Evolutionary conservation across 2,113 vertebrate species (phyloP).

Genomic region (Grammomys surdaster): DNA sequence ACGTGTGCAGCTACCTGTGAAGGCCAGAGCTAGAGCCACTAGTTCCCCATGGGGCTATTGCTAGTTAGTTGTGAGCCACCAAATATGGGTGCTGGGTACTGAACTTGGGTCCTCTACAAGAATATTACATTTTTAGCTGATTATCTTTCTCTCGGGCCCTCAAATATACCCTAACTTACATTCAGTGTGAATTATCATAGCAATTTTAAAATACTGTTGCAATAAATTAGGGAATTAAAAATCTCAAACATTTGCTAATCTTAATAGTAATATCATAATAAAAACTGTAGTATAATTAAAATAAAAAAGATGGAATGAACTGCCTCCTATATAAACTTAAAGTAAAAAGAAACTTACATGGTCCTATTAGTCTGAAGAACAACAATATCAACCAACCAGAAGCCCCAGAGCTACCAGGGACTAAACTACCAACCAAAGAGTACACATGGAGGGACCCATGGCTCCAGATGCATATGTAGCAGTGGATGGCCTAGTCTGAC

Average conservation of each 20-base stretch:
- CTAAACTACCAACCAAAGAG: too few relatives aligned
- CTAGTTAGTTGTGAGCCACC: neutral
- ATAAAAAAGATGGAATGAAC: neutral
- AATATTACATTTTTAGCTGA: neutral
- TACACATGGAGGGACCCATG: too few relatives aligned
- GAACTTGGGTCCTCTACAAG: neutral
- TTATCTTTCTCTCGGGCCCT: neutral
- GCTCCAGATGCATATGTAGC: too few relatives aligned
- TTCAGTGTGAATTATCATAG: slow-evolving; percentile 11
- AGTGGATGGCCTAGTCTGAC: too few relatives aligned
- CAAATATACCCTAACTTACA: neutral
- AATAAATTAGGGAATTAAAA: neutral
- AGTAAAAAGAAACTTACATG: neutral
- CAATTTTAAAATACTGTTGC: neutral
- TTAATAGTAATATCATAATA: neutral
- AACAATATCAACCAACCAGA: too few relatives aligned
- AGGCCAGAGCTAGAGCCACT: neutral
- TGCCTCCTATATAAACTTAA: neutral
- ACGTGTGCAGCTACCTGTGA: too few relatives aligned
- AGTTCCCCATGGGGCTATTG: neutral
- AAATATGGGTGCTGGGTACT: neutral
- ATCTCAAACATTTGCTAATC: neutral
- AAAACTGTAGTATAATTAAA: neutral
- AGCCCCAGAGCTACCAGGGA: too few relatives aligned
- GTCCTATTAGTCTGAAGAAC: neutral